These are phyloP conservation scores for Ormyrus thymus DNA, from an alignment of 2,888 invertebrate species.

Conservation along the genomic window DNA sequence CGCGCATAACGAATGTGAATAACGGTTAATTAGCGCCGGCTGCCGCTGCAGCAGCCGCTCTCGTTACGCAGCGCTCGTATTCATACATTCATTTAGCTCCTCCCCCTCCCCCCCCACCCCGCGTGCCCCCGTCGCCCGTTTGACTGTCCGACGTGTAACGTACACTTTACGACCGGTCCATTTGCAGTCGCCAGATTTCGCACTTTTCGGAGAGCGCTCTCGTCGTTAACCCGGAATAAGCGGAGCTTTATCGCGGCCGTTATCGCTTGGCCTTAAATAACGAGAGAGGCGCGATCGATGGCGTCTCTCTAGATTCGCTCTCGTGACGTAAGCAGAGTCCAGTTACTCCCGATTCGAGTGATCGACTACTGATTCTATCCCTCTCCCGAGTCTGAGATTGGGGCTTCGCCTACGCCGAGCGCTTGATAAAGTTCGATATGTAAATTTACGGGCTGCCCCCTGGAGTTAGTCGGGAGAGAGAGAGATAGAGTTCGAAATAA, in stretches of 20 bases:
- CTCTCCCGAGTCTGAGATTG: no score
- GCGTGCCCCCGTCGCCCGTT: no score
- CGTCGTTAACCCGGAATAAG: no score
- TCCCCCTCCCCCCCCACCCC: no score
- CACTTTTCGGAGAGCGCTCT: background rate
- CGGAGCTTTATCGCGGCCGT: no score
- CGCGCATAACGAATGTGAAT: constrained; percentile 54
- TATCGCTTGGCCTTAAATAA: background rate
- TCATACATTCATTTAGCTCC: no score
- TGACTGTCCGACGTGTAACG: background rate
- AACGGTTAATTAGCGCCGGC: constrained; percentile 60
- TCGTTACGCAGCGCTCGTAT: constrained; percentile 56
- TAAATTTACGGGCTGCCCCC: background rate
- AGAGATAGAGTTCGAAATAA: no score
- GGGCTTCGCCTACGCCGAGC: no score
- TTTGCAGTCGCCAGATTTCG: background rate
- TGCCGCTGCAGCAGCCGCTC: constrained; percentile 39
- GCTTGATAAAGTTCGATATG: constrained; percentile 7
- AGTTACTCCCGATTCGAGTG: background rate
- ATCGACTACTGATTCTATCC: background rate
- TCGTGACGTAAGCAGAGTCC: constrained; percentile 13
- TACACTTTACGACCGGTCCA: background rate
- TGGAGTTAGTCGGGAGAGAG: no score
- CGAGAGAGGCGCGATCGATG: background rate
- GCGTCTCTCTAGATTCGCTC: background rate